phyloP scores from a whole-genome alignment of 2,797 vertebrate genomes.

The Dendrocincla fuliginosa region DNA sequence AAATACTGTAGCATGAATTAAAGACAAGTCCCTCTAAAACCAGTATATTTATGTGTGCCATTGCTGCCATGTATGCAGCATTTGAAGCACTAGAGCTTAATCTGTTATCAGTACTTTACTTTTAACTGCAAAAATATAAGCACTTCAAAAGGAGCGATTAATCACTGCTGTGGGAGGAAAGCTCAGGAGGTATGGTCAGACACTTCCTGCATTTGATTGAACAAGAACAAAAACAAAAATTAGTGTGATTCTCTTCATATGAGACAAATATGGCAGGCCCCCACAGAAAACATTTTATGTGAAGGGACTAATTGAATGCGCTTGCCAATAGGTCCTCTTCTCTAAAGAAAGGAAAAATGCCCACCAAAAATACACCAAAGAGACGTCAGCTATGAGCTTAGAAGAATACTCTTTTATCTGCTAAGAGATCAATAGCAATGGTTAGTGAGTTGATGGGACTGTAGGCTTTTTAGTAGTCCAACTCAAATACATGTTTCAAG shows the following conservation, averaged over 20 bases:
- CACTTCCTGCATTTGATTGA: not conserved
- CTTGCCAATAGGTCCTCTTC: not conserved
- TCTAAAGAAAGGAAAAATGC: not conserved
- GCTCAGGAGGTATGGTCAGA: not conserved
- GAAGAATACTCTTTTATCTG: not conserved
- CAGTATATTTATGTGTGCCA: not conserved
- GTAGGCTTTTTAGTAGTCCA: not conserved
- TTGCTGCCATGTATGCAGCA: not conserved
- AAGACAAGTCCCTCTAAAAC: not conserved
- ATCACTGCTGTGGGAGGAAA: not conserved
- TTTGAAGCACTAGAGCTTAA: not conserved
- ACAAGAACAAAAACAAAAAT: not conserved
- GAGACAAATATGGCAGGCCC: conserved; percentile 17
- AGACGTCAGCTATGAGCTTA: not conserved
- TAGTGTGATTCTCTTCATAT: not conserved
- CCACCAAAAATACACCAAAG: not conserved
- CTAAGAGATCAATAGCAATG: not conserved
- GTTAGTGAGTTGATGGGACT: not conserved
- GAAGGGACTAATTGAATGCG: not conserved
- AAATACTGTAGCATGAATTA: not conserved
- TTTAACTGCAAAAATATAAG: not conserved
- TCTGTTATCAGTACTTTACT: not conserved
- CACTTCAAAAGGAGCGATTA: not conserved
- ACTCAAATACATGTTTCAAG: not conserved
- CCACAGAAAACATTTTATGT: not conserved